phyloP scores from a whole-genome alignment of 2,888 invertebrate species.

The Sminthurides aquaticus region DNA sequence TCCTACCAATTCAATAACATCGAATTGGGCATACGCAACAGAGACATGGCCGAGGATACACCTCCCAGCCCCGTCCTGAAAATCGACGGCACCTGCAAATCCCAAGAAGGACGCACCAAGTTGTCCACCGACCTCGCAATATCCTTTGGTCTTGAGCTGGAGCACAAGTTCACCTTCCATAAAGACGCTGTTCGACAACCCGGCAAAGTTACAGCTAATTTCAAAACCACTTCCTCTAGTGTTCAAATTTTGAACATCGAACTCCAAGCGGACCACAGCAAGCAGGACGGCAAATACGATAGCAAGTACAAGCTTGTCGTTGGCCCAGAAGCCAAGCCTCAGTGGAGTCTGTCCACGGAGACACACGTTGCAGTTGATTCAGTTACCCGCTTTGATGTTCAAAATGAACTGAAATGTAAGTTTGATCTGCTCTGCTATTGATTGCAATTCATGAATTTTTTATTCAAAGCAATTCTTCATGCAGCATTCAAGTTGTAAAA shows the following conservation, averaged over 20 bases:
- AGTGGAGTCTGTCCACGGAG: constrained; percentile 5
- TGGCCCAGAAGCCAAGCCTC: constrained; percentile 6
- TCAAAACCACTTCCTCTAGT: constrained; percentile 5
- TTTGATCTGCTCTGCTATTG: background rate
- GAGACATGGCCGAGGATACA: constrained; percentile 1
- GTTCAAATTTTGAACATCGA: constrained; percentile 11
- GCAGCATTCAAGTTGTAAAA: too few species aligned
- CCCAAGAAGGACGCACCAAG: background rate
- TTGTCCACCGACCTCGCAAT: constrained; percentile 5
- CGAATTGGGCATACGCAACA: constrained; percentile 10
- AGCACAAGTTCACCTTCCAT: constrained; percentile 13
- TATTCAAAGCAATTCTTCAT: too few species aligned
- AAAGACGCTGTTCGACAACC: constrained; percentile 2
- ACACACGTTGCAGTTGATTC: constrained; percentile 3
- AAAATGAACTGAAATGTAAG: constrained; percentile 16
- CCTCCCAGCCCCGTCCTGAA: constrained; percentile 7
- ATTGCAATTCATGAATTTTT: background rate
- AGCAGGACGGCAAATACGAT: constrained; percentile 7
- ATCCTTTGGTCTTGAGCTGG: constrained; percentile 7
- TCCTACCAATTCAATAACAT: constrained; percentile 10
- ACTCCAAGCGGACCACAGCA: background rate
- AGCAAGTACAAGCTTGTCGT: constrained; percentile 2
- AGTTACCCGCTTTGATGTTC: constrained; percentile 8
- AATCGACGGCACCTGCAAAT: constrained; percentile 3
- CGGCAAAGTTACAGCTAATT: background rate